Evolutionary conservation across 2,113 vertebrate genomes (phyloP).

Genomic region (Carollia perspicillata): DNA sequence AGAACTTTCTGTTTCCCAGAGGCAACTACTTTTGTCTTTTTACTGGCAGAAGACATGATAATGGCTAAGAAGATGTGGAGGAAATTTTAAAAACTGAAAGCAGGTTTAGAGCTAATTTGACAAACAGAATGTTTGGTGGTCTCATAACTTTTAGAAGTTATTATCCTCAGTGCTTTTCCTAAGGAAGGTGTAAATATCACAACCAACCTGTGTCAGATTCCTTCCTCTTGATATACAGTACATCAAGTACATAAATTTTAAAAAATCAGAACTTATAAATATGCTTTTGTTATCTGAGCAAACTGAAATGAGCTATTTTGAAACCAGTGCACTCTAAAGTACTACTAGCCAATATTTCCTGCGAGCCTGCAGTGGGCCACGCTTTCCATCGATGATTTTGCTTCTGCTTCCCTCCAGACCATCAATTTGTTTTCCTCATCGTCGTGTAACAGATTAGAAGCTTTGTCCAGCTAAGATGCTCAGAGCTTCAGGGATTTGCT

Average conservation of each 20-base stretch:
- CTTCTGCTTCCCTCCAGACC: not conserved
- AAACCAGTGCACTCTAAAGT: not conserved
- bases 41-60: not conserved
- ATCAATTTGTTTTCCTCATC: not conserved
- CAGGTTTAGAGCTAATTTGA: not conserved
- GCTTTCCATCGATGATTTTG: not conserved
- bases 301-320: not conserved
- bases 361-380: not conserved
- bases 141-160: not conserved
- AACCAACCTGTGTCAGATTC: not conserved
- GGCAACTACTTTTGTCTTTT: not conserved
- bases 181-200: not conserved
- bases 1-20: not conserved
- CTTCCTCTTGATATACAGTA: not conserved
- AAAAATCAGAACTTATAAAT: not conserved
- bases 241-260: not conserved
- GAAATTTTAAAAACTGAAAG: not conserved
- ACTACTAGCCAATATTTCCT: not conserved
- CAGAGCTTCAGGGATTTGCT: not conserved
- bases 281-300: not conserved
- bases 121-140: not conserved
- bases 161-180: not conserved
- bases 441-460: not conserved
- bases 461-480: not conserved
- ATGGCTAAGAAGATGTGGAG: not conserved